Percentiles rank a stretch among this genome's conserved stretches.
These are phyloP conservation scores for roundworm (Caenorhabditis elegans) DNA, from an alignment of 1,140 invertebrate genomes.

Conservation along the genomic window WBcel235 BX284604.4:6746501-6747000, in stretches of 20 bases:
- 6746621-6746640: constrained; percentile 48
- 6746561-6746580: constrained; percentile 49
- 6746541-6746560: constrained; percentile 52
- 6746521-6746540: constrained; percentile 53
- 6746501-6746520: constrained; percentile 44
- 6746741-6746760: not conserved
- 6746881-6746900: constrained; percentile 32
- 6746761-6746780: constrained; percentile 33
- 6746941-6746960: constrained; percentile 40
- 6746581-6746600: constrained; percentile 44
- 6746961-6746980: constrained; percentile 42
- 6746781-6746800: constrained; percentile 22
- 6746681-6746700: constrained; percentile 1
- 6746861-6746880: constrained; percentile 38
- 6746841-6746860: constrained; percentile 36
- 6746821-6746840: constrained; percentile 32
- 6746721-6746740: no score
- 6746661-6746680: constrained; percentile 52
- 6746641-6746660: constrained; percentile 44
- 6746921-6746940: not conserved
- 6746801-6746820: constrained; percentile 22
- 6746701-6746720: constrained; percentile 47
- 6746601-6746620: constrained; percentile 47
- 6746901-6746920: not conserved
- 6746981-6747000: constrained; percentile 36